These are phyloP conservation scores for Xylota sylvarum DNA, from an alignment of 2,888 invertebrate species.

Conservation along the genomic window DNA sequence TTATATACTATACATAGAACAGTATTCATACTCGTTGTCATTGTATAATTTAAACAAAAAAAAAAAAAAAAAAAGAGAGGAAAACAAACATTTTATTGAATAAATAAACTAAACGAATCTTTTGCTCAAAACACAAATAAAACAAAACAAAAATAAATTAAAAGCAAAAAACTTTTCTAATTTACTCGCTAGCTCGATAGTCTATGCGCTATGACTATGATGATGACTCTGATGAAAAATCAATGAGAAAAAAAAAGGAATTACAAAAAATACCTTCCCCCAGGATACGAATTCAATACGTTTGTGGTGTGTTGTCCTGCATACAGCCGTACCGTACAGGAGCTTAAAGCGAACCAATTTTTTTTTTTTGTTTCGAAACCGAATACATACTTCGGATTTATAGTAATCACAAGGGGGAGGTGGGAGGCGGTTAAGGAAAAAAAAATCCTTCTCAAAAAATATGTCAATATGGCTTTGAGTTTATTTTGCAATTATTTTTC, in stretches of 20 bases:
- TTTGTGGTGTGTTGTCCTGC: background rate
- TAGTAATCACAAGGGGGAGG: background rate
- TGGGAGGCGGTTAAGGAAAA: background rate
- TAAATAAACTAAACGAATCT: slow-evolving; percentile 51
- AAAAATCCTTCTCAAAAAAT: background rate
- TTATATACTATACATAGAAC: slow-evolving; percentile 64
- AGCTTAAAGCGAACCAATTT: slow-evolving; percentile 9
- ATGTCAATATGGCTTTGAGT: slow-evolving; percentile 29
- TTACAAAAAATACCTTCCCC: slow-evolving; percentile 19
- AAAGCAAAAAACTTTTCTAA: slow-evolving; percentile 43
- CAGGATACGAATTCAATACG: slow-evolving; percentile 9
- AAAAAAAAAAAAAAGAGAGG: background rate
- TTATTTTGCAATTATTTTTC: slow-evolving; percentile 63
- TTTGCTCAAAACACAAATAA: slow-evolving; percentile 65
- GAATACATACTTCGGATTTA: slow-evolving; percentile 39
- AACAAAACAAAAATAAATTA: slow-evolving; percentile 20
- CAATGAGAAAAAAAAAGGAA: slow-evolving; percentile 8
- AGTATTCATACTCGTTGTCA: slow-evolving; percentile 73
- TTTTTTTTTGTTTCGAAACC: background rate
- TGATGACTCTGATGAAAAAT: background rate
- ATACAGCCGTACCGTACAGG: background rate
- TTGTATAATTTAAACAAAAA: slow-evolving; percentile 66
- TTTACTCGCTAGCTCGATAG: slow-evolving; percentile 2
- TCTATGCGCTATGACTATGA: background rate
- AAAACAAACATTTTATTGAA: slow-evolving; percentile 39